These are phyloP conservation scores for Megaleporinus macrocephalus DNA, from an alignment of 2,113 vertebrate genomes.

Conservation along the genomic window DNA sequence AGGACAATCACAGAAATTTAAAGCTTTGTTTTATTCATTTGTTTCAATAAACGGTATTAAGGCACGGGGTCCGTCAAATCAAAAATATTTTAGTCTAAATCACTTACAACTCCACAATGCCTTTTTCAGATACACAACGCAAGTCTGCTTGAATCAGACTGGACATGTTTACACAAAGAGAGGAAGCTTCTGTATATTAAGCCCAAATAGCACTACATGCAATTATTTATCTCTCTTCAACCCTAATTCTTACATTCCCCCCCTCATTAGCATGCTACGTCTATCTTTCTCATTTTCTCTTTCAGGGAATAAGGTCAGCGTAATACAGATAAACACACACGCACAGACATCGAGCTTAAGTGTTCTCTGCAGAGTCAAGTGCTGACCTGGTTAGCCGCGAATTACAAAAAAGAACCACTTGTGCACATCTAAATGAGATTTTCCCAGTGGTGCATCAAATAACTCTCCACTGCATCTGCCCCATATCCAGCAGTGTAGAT, in stretches of 20 bases:
- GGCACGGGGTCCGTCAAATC: too few relatives aligned
- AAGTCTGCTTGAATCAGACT: background rate
- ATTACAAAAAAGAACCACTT: background rate
- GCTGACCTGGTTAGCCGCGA: constrained; percentile 6
- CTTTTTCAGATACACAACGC: background rate
- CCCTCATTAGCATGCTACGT: background rate
- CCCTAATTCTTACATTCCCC: background rate
- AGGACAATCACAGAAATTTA: too few relatives aligned
- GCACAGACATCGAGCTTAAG: background rate
- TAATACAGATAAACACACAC: constrained; percentile 30
- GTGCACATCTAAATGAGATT: background rate
- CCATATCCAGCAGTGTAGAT: background rate
- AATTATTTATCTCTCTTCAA: background rate
- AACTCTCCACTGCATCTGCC: background rate
- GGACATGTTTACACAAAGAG: background rate
- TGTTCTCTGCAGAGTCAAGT: background rate
- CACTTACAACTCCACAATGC: too few relatives aligned
- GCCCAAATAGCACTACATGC: background rate
- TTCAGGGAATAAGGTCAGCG: constrained; percentile 18
- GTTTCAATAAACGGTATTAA: too few relatives aligned
- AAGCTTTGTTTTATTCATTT: too few relatives aligned
- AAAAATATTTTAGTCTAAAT: too few relatives aligned
- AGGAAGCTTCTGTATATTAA: background rate
- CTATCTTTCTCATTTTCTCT: background rate
- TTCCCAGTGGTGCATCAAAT: background rate